These are phyloP conservation scores for Columbina picui DNA, from an alignment of 2,113 vertebrate species.

Conservation along the genomic window DNA sequence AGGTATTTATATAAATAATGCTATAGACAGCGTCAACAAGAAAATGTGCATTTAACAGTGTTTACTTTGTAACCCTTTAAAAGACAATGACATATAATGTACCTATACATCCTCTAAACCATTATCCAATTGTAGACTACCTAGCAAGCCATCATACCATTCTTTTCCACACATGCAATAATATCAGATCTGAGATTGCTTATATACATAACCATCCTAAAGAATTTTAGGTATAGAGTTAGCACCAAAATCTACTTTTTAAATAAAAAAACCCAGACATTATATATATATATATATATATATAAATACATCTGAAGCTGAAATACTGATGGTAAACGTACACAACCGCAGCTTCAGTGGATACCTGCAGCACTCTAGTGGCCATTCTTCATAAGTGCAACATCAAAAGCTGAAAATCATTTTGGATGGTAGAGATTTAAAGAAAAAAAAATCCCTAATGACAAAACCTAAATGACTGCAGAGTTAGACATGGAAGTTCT, in stretches of 20 bases:
- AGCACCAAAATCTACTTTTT: background rate
- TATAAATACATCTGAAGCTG: background rate
- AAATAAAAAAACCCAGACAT: background rate
- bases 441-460: background rate
- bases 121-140: background rate
- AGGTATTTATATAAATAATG: background rate
- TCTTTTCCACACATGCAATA: background rate
- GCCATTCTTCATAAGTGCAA: slow-evolving; percentile 75
- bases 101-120: background rate
- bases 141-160: background rate
- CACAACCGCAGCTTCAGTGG: slow-evolving; percentile 46
- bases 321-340: background rate
- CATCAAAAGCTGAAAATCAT: background rate
- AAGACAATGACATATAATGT: background rate
- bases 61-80: background rate
- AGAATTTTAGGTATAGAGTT: background rate
- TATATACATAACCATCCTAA: background rate
- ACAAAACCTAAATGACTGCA: background rate
- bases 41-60: background rate
- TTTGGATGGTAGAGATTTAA: background rate
- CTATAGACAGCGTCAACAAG: background rate
- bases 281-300: rapidly evolving
- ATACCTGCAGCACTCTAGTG: slow-evolving; percentile 85
- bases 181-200: background rate
- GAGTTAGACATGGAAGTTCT: background rate